Percentiles rank a stretch among this genome's conserved stretches.
Evolutionary conservation across 1,140 invertebrate species (phyloP).

Genomic region (Cyclina sinensis): DNA sequence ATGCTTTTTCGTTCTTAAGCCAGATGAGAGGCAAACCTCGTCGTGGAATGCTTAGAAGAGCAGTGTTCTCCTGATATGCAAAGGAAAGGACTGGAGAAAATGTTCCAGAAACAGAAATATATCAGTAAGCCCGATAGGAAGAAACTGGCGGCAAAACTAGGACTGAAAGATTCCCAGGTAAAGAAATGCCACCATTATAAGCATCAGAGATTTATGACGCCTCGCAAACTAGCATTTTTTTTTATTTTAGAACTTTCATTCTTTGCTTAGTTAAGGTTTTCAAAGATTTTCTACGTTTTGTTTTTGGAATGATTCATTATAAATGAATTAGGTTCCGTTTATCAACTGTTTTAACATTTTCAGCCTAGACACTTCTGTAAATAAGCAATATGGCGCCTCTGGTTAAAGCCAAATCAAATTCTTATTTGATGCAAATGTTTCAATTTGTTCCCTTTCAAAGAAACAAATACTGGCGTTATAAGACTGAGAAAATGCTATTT

Average conservation of each 20-base stretch:
- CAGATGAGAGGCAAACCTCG: slow-evolving; percentile 88
- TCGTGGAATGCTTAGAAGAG: slow-evolving; percentile 97
- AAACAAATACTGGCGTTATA: slow-evolving; percentile 56
- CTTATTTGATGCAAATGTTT: slow-evolving; percentile 59
- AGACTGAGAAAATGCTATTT: slow-evolving; percentile 50
- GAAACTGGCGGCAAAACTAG: slow-evolving; percentile 97
- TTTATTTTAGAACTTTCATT: too few species aligned
- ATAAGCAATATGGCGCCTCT: slow-evolving; percentile 42
- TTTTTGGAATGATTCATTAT: too few species aligned
- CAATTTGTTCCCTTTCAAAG: slow-evolving; percentile 51
- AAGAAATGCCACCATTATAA: slow-evolving; percentile 16
- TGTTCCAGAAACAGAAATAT: slow-evolving; percentile 99
- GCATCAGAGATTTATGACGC: too few species aligned
- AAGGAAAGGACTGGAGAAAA: slow-evolving; percentile 96
- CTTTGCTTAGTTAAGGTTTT: too few species aligned
- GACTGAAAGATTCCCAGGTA: slow-evolving; percentile 95
- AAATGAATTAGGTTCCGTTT: not conserved
- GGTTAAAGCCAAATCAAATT: slow-evolving; percentile 39
- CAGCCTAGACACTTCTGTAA: not conserved
- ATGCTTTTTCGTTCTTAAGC: slow-evolving; percentile 84
- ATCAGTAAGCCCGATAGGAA: slow-evolving; percentile 99
- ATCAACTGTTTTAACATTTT: slow-evolving; percentile 3
- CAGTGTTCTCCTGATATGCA: slow-evolving; percentile 98
- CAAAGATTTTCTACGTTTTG: too few species aligned
- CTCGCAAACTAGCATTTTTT: too few species aligned